Conservation (phyloP, 2,113 vertebrate genomes). For the Sitta europaea region DNA sequence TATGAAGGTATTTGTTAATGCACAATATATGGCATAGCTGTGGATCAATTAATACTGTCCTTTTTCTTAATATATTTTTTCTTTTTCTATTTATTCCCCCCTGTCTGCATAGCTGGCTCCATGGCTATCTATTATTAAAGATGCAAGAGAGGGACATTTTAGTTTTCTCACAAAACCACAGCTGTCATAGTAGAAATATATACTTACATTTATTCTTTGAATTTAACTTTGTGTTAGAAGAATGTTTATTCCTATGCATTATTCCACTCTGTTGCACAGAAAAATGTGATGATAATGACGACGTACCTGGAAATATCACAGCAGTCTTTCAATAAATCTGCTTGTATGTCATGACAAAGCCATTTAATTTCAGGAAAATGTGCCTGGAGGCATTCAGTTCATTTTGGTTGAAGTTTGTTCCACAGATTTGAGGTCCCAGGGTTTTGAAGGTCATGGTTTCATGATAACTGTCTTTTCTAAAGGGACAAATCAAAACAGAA, state of each 20-base stretch:
- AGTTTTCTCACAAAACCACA: background rate
- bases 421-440: background rate
- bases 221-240: background rate
- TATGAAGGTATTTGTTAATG: background rate
- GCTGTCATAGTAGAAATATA: background rate
- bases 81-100: fast-evolving
- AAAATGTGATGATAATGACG: background rate
- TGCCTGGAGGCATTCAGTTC: background rate
- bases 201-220: background rate
- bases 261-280: background rate
- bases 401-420: background rate
- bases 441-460: background rate
- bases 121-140: slow-evolving; percentile 24
- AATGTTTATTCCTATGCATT: background rate
- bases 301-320: background rate
- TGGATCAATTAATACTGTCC: background rate
- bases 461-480: background rate
- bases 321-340: slow-evolving; percentile 1
- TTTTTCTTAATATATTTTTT: background rate
- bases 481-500: background rate
- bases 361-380: background rate
- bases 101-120: background rate
- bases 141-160: background rate
- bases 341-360: background rate
- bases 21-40: background rate